phyloP scores from a whole-genome alignment of 2,797 vertebrate species.

The Carduelis carduelis region DNA sequence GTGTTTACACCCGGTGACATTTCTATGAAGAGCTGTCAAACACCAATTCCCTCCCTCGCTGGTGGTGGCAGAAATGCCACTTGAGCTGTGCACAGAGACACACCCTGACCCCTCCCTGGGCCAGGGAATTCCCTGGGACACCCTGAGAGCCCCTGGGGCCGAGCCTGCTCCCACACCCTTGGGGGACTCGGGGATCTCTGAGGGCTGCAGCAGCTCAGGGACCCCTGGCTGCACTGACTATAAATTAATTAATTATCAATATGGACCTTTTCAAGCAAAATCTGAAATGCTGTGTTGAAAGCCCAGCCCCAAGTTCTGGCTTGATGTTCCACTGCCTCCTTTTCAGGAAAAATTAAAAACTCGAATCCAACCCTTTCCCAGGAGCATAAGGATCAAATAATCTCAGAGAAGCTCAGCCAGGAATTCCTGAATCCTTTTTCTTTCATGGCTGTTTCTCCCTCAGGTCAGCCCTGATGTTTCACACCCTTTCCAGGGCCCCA shows the following conservation, averaged over 20 bases:
- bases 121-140: accelerated
- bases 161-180: accelerated
- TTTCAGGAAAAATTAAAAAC: not conserved
- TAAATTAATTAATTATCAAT: not conserved
- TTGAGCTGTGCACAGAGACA: not conserved
- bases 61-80: not conserved
- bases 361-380: accelerated
- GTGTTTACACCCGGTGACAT: slow-evolving; percentile 53
- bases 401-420: not conserved
- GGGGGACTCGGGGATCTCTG: accelerated
- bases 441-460: accelerated
- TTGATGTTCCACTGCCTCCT: not conserved
- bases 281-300: not conserved
- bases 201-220: not conserved
- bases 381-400: accelerated
- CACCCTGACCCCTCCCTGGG: not conserved
- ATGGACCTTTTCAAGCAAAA: not conserved
- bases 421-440: not conserved
- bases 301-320: not conserved
- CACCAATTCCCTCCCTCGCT: not conserved
- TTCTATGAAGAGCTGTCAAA: slow-evolving; percentile 39
- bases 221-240: not conserved
- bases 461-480: not conserved
- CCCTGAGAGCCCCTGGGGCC: not conserved
- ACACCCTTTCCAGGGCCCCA: not conserved